Conservation (phyloP, 2,888 invertebrate species). For the Ariolimax columbianus region DNA sequence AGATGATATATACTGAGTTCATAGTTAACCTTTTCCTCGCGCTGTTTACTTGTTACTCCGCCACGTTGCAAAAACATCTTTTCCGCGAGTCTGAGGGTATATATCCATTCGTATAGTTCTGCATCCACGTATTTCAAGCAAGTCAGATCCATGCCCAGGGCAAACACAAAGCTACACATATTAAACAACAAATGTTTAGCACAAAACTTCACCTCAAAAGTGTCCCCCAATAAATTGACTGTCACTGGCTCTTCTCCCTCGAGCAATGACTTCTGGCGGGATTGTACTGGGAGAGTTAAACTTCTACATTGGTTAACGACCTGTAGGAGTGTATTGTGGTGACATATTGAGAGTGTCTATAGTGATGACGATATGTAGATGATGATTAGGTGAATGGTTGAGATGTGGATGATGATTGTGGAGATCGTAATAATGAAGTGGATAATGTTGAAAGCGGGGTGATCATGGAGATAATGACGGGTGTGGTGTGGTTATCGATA, state of each 20-base stretch:
- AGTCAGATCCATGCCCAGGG: no score
- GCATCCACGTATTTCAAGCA: no score
- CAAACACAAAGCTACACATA: no score
- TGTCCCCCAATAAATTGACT: constrained; percentile 28
- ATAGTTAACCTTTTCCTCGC: no score
- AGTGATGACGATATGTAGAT: not conserved
- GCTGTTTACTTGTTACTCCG: no score
- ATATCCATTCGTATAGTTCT: no score
- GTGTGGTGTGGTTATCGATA: no score
- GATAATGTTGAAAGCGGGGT: not conserved
- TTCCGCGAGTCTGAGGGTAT: no score
- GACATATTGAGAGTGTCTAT: no score
- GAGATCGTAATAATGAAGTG: not conserved
- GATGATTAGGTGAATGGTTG: not conserved
- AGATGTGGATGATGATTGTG: not conserved
- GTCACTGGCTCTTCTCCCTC: constrained; percentile 26
- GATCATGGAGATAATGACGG: not conserved
- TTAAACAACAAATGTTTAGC: not conserved
- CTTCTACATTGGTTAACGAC: constrained; percentile 28
- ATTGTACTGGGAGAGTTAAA: constrained; percentile 36
- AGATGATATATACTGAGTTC: no score
- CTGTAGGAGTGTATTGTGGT: no score
- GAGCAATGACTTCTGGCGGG: constrained; percentile 27
- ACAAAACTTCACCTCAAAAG: constrained; percentile 41
- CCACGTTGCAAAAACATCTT: no score